Evolutionary conservation across 2,888 invertebrate genomes (phyloP).

Genomic region (Sclerodermus sp.): DNA sequence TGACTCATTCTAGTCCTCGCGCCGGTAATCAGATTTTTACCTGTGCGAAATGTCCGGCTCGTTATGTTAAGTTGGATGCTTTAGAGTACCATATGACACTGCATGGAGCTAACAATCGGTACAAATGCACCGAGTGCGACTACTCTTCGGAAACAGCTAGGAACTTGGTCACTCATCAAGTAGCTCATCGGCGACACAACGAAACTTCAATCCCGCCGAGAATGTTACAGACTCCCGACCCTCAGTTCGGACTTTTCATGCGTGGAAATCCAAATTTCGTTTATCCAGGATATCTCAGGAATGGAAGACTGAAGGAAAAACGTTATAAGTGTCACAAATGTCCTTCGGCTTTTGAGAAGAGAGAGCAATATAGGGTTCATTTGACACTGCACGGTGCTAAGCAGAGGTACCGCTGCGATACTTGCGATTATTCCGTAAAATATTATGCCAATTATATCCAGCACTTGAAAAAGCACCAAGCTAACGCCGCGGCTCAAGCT

Average conservation of each 20-base stretch:
- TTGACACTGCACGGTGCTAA: slow-evolving; percentile 80
- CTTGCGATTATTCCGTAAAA: slow-evolving; percentile 86
- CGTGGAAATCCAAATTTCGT: slow-evolving; percentile 77
- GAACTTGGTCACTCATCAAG: slow-evolving; percentile 69
- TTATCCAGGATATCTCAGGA: slow-evolving; percentile 74
- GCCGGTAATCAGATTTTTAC: slow-evolving; percentile 48
- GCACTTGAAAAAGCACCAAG: slow-evolving; percentile 78
- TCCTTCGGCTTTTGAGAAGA: slow-evolving; percentile 84
- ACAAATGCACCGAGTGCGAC: slow-evolving; percentile 72
- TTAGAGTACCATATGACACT: slow-evolving; percentile 71
- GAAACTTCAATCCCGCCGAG: slow-evolving; percentile 4
- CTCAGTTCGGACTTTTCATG: slow-evolving; percentile 70
- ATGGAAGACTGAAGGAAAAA: slow-evolving; percentile 74
- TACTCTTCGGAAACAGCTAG: slow-evolving; percentile 71
- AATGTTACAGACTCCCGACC: slow-evolving; percentile 62
- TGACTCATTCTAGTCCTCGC: slow-evolving; percentile 14
- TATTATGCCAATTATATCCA: slow-evolving; percentile 83
- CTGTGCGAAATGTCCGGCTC: slow-evolving; percentile 71
- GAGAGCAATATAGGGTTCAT: slow-evolving; percentile 82
- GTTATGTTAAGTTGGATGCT: slow-evolving; percentile 73
- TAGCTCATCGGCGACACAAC: slow-evolving; percentile 56
- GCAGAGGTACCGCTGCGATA: slow-evolving; percentile 79
- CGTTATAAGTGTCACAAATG: slow-evolving; percentile 83
- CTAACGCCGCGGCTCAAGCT: slow-evolving; percentile 69
- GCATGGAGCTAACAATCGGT: slow-evolving; percentile 67